phyloP scores from a whole-genome alignment of 1,140 invertebrate genomes.

The Plectrocnemia conspersa region DNA sequence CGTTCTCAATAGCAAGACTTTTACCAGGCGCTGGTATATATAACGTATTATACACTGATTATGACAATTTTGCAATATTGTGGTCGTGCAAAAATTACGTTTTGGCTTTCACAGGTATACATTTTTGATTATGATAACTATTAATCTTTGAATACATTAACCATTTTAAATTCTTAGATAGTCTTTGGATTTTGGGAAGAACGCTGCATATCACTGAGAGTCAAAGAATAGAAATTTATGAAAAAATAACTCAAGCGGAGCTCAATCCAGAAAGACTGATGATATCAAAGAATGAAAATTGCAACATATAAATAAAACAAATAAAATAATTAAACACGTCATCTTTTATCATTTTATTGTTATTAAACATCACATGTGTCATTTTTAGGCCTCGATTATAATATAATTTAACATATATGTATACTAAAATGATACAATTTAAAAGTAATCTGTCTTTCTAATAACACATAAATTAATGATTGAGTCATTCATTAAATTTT shows the following conservation, averaged over 20 bases:
- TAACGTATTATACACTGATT: constrained; percentile 66
- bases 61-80: constrained; percentile 62
- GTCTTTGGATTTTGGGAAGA: constrained; percentile 61
- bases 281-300: constrained; percentile 60
- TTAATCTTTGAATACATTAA: constrained; percentile 3
- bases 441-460: no score
- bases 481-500: no score
- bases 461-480: no score
- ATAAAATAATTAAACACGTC: no score
- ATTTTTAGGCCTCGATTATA: no score
- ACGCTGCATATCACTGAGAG: constrained; percentile 53
- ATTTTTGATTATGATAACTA: constrained; percentile 6
- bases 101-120: constrained; percentile 54
- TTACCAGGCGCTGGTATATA: constrained; percentile 64
- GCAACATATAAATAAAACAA: constrained; percentile 31
- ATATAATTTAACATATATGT: no score
- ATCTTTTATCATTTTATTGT: neutral
- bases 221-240: constrained; percentile 57
- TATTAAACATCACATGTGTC: no score
- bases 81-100: constrained; percentile 65
- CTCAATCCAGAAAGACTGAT: constrained; percentile 61
- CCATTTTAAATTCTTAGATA: constrained; percentile 46
- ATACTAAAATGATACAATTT: no score
- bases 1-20: constrained; percentile 57
- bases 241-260: constrained; percentile 50